Conservation (phyloP, 2,888 invertebrate genomes). For the Homarus gammarus region DNA sequence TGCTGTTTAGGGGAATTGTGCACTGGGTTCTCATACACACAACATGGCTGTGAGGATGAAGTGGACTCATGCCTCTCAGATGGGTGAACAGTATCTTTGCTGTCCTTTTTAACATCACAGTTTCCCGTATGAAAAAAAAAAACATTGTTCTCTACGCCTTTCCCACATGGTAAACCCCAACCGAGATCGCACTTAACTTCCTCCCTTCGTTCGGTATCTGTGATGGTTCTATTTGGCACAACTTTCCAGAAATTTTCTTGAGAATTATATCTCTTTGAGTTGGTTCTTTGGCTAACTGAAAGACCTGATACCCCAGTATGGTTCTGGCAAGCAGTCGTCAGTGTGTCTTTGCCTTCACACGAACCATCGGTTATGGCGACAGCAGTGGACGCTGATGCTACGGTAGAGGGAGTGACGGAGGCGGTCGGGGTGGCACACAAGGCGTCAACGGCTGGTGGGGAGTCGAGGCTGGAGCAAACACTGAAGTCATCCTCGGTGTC, state of each 20-base stretch:
- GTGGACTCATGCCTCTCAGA: constrained; percentile 35
- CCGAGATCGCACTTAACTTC: neutral
- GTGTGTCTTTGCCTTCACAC: neutral
- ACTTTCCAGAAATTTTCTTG: neutral
- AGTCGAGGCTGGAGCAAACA: constrained; percentile 49
- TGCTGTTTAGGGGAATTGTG: constrained; percentile 66
- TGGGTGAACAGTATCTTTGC: neutral
- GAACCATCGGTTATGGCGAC: neutral
- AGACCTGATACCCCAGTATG: neutral
- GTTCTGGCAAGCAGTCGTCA: neutral
- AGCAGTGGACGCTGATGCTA: neutral
- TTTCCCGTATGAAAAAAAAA: constrained; percentile 15
- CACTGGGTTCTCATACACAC: constrained; percentile 65
- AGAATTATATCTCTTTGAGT: constrained; percentile 3
- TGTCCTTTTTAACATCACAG: constrained; percentile 1
- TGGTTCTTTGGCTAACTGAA: neutral
- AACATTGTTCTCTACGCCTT: constrained; percentile 21
- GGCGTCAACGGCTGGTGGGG: neutral
- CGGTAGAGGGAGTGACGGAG: neutral
- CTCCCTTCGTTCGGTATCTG: constrained; percentile 3
- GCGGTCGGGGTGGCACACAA: neutral
- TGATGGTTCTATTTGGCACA: constrained; percentile 7
- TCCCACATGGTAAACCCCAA: neutral
- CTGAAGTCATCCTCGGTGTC: constrained; percentile 58
- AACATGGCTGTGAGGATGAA: constrained; percentile 50